These are phyloP conservation scores for Beris morrisii DNA, from an alignment of 2,888 invertebrate genomes.

Conservation along the genomic window DNA sequence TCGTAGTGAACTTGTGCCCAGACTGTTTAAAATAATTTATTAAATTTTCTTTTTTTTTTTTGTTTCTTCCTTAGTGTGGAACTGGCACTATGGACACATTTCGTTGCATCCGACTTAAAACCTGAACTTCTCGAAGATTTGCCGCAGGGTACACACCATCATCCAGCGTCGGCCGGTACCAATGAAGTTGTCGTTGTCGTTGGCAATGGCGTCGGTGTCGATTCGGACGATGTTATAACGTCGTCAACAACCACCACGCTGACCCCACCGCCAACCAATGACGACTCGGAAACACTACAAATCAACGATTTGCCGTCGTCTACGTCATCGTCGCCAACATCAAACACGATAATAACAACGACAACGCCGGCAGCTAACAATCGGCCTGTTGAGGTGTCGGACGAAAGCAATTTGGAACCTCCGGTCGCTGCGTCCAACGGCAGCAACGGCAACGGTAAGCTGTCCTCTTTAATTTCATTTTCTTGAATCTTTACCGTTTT, in stretches of 20 bases:
- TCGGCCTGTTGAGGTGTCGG: conserved; percentile 57
- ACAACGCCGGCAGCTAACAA: conserved; percentile 44
- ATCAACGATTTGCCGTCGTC: conserved; percentile 34
- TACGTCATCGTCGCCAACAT: conserved; percentile 14
- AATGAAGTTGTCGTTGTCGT: conserved; percentile 17
- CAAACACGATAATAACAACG: conserved; percentile 14
- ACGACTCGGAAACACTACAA: conserved; percentile 56
- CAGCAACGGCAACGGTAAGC: conserved; percentile 43
- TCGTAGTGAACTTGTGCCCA: neutral
- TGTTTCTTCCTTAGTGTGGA: conserved; percentile 64
- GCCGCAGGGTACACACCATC: conserved; percentile 52
- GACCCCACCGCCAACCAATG: conserved; percentile 58
- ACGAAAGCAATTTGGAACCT: conserved; percentile 80
- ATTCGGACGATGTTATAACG: conserved; percentile 53
- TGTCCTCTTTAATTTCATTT: neutral
- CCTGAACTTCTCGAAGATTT: conserved; percentile 82
- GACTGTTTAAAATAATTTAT: no score
- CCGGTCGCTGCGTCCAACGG: conserved; percentile 50
- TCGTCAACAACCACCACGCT: conserved; percentile 54
- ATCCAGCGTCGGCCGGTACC: conserved; percentile 31
- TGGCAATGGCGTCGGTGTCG: conserved; percentile 50
- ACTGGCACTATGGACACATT: conserved; percentile 91
- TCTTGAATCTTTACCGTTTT: conserved; percentile 7
- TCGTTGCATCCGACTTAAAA: conserved; percentile 80
- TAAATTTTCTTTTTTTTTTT: no score